Conservation (phyloP, 2,888 invertebrate genomes). For the Apamea crenata region DNA sequence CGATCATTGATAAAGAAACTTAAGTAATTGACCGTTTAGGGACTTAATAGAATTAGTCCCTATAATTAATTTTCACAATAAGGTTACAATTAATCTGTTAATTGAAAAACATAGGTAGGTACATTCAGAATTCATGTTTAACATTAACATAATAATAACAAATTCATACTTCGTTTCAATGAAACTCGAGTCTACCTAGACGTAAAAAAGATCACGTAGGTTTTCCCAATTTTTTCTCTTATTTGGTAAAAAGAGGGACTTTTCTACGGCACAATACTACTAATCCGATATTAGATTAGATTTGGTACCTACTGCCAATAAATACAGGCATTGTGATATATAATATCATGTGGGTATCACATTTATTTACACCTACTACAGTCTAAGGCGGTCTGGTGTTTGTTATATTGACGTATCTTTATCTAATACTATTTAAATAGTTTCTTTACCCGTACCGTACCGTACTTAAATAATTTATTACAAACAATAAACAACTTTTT, state of each 20-base stretch:
- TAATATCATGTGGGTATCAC: slow-evolving; percentile 17
- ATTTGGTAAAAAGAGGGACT: slow-evolving; percentile 32
- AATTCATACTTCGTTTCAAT: slow-evolving; percentile 12
- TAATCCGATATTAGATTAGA: slow-evolving; percentile 52
- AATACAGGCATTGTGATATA: slow-evolving; percentile 9
- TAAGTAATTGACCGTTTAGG: slow-evolving; percentile 36
- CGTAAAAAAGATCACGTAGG: slow-evolving; percentile 39
- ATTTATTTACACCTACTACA: slow-evolving; percentile 35
- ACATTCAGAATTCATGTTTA: not conserved
- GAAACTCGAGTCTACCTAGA: slow-evolving; percentile 5
- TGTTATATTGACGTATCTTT: slow-evolving; percentile 5
- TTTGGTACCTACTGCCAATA: slow-evolving; percentile 50
- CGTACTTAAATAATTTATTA: slow-evolving; percentile 30
- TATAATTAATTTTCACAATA: too few relatives aligned
- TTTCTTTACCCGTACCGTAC: too few relatives aligned
- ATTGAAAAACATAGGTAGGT: not conserved
- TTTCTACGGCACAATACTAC: slow-evolving; percentile 33
- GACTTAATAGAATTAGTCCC: slow-evolving; percentile 4
- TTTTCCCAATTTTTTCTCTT: slow-evolving; percentile 40
- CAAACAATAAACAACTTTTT: slow-evolving; percentile 3
- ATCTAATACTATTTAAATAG: slow-evolving; percentile 6
- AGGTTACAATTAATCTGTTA: slow-evolving; percentile 2
- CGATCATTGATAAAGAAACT: slow-evolving; percentile 11
- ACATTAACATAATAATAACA: not conserved
- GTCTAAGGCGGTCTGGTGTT: slow-evolving; percentile 12